phyloP scores from a whole-genome alignment of 1,140 invertebrate species.

The Hyles vespertilio region DNA sequence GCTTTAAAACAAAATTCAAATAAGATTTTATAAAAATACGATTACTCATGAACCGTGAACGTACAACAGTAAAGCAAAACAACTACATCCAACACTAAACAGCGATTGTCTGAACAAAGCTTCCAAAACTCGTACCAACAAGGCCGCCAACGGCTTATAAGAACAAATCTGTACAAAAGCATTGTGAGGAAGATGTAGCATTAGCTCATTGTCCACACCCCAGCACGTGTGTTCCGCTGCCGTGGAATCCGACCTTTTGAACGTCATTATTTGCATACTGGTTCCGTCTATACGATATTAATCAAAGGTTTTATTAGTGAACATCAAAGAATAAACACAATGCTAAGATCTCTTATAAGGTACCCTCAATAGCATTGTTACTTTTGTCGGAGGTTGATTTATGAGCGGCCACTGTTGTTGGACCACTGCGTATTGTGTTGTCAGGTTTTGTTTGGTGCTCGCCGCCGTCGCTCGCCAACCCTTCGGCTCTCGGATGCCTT shows the following conservation, averaged over 20 bases:
- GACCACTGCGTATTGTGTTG: conserved; percentile 70
- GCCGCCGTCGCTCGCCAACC: conserved; percentile 69
- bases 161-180: conserved; percentile 34
- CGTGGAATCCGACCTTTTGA: conserved; percentile 56
- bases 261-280: conserved; percentile 72
- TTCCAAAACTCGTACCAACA: no score
- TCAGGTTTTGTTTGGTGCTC: conserved; percentile 71
- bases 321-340: conserved; percentile 75
- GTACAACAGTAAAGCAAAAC: no score
- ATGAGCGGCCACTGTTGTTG: conserved; percentile 73
- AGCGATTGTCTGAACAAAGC: no score
- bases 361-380: conserved; percentile 74
- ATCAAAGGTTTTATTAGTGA: conserved; percentile 76
- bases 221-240: conserved; percentile 69
- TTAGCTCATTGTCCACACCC: conserved; percentile 53
- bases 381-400: conserved; percentile 74
- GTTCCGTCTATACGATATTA: conserved; percentile 73
- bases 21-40: no score
- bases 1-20: no score
- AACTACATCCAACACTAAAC: no score
- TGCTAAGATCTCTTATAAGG: conserved; percentile 74
- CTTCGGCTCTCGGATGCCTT: conserved; percentile 58
- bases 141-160: conserved; percentile 8
- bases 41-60: no score
- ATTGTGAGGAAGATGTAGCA: conserved; percentile 60